These are phyloP conservation scores for Drosophila monieri DNA, from an alignment of 2,888 invertebrate genomes.

Conservation along the genomic window DNA sequence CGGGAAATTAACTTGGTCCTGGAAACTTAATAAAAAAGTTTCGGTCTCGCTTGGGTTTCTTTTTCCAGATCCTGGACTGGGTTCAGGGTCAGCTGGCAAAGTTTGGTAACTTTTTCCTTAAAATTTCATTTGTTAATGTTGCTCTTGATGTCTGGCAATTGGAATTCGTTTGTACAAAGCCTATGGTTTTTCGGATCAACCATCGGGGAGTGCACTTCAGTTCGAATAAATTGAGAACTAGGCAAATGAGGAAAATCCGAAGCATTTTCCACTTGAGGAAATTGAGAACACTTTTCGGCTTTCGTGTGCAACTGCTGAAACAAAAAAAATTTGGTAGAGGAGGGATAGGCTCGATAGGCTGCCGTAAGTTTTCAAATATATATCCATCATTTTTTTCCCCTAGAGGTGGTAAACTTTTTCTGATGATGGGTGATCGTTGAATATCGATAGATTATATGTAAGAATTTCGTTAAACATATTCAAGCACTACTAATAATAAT, in stretches of 20 bases:
- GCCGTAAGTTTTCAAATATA: too few species aligned
- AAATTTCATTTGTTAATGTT: slow-evolving; percentile 47
- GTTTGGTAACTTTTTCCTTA: slow-evolving; percentile 38
- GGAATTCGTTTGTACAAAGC: slow-evolving; percentile 32
- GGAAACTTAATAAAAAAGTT: slow-evolving; percentile 76
- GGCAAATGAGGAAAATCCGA: slow-evolving; percentile 38
- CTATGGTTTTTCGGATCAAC: neutral
- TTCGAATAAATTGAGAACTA: slow-evolving; percentile 21
- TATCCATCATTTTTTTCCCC: too few species aligned
- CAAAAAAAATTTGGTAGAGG: neutral
- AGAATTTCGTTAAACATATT: too few species aligned
- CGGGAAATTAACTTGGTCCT: slow-evolving; percentile 63
- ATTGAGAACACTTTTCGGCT: slow-evolving; percentile 17
- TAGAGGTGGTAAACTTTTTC: too few species aligned
- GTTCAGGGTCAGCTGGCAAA: slow-evolving; percentile 8
- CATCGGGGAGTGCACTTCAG: slow-evolving; percentile 27
- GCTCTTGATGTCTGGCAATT: slow-evolving; percentile 38
- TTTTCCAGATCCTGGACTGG: neutral
- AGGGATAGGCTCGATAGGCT: too few species aligned
- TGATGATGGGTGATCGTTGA: too few species aligned
- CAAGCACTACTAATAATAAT: too few species aligned
- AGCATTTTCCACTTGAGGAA: slow-evolving; percentile 36
- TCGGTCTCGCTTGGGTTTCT: slow-evolving; percentile 13
- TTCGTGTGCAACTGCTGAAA: slow-evolving; percentile 7
- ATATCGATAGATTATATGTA: too few species aligned